Base-by-base conservation (phyloP, 2,113 vertebrate species). In the Salminus brasiliensis region DNA sequence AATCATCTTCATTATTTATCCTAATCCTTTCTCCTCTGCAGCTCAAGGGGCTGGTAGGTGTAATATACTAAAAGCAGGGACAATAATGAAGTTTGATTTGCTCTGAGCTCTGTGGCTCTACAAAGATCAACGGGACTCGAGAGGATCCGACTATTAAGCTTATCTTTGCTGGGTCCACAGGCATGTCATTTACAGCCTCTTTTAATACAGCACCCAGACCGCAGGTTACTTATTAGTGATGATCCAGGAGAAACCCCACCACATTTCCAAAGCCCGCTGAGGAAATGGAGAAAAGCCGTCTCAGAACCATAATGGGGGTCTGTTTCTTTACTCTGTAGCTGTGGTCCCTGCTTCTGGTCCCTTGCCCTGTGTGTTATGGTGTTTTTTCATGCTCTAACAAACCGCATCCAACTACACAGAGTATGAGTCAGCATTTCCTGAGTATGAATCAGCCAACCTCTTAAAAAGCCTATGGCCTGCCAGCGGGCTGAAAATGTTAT, bases 11-110 rank as follows among this genome's bases (percentile, higher is more conserved):
- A 65, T 72, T 65, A 43, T 63, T 79, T 79, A 65, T 73, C 45
- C 34, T 73, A 72, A 79, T 72, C 78, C 78, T 41, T 73, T 53
- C 69, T 79, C n/a, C 18, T 53, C n/a, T 5, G 39, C n/a, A 43
- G 76, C 59, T 60, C 67, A 78, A 23, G 43, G 45, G 62, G 78
- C 45, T 39, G 45, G 69, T 55, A 66, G 78, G 78, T 53, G 23
- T 79, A 73, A 79, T 79, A 79, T 79, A 72, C 68, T 66, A 72
- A 79, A 79, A 59, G 45, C 57, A 72, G 47, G 59, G 69, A 72
- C 57, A 72, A 53, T 79, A 79, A 79, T 79, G 69, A 79, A 55
- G 45, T 79, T 79, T 79, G 77, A 79, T 79, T 72, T 79, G 59
- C 68, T 63, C 68, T 72, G 57, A 79, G 77, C 57, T 36, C 76